These are phyloP conservation scores for Mimas tiliae DNA, from an alignment of 2,888 invertebrate species.

Conservation along the genomic window DNA sequence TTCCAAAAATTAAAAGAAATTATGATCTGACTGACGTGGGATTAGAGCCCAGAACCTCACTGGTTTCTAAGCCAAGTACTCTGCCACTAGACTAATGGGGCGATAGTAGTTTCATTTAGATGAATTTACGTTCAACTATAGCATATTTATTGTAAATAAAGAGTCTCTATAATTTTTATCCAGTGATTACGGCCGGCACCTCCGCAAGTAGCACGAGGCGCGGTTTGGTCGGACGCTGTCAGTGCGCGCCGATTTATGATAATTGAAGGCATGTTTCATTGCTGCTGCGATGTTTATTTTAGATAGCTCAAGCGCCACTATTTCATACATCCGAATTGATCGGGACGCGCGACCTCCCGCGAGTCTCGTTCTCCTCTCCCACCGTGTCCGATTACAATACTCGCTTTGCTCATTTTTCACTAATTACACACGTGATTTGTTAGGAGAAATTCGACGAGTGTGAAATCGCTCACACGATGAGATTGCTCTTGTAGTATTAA, in stretches of 20 bases:
- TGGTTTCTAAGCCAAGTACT: too few relatives aligned
- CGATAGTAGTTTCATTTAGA: too few relatives aligned
- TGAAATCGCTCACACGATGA: slow-evolving; percentile 67
- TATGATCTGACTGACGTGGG: too few relatives aligned
- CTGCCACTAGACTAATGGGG: too few relatives aligned
- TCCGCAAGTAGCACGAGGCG: slow-evolving; percentile 62
- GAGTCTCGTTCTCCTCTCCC: slow-evolving; percentile 51
- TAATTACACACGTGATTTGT: slow-evolving; percentile 72
- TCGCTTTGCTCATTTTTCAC: slow-evolving; percentile 65
- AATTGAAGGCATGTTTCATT: slow-evolving; percentile 84
- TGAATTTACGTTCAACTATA: too few relatives aligned
- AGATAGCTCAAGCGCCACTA: slow-evolving; percentile 79
- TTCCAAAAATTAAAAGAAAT: too few relatives aligned
- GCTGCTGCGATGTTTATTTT: slow-evolving; percentile 83
- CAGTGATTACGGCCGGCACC: slow-evolving; percentile 39
- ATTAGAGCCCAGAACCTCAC: too few relatives aligned
- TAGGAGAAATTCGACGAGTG: slow-evolving; percentile 64
- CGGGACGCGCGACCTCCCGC: slow-evolving; percentile 77
- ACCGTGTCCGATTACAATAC: slow-evolving; percentile 71
- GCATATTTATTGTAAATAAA: background rate
- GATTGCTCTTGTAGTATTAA: slow-evolving; percentile 47
- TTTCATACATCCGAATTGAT: slow-evolving; percentile 80
- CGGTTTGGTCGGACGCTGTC: slow-evolving; percentile 74
- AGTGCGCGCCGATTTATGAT: slow-evolving; percentile 82
- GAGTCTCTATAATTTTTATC: slow-evolving; percentile 7